Base-by-base conservation (phyloP, 1,140 invertebrate genomes). In the Homalodisca vitripennis region DNA sequence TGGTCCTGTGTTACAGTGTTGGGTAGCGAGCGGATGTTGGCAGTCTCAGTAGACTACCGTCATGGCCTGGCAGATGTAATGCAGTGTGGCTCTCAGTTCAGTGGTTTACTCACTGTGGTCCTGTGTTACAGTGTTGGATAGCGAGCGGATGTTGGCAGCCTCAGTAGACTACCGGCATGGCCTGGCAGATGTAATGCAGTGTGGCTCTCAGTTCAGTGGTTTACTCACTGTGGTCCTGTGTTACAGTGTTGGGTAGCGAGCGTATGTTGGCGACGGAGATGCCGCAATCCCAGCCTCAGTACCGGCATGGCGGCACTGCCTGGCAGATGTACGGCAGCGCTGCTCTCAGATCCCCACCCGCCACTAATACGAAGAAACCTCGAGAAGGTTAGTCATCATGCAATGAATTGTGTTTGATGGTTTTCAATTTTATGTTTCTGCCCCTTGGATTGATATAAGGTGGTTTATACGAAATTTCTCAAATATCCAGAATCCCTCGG, bases 271-370 rank as follows among this genome's bases (percentile, higher is more conserved):
- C 24, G 3, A 60, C 55, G 10, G 55, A 60, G 26, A 30, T 30
- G 22, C 55, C 55, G 12, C 34, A 41, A 10, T n/a, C n/a, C n/a
- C n/a, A n/a, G n/a, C n/a, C n/a, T n/a, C 55, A 60, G 6, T 60
- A 60, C 26, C 22, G 13, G 3, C 55, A 60, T 26, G 27, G 81
- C 73, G 84, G 84, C 22, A 83, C 83, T 10, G 84, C 84, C 1
- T 77, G 84, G 6, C 83, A 84, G 75, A 84, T 85, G 80, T 84
- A 79, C 70, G 84, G 84, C n/a, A 85, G 84, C 22, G 82, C 83
- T 47, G 83, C 80, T 71, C 73, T 85, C 2, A 78, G 84, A 20
- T 78, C 80, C 26, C 76, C 77, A 3, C 78, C 77, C 13, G 74
- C 73, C 34, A 76, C 75, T 48, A 73, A 75, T 10, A 62, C 76